Evolutionary conservation across 2,797 vertebrate species (phyloP).

Genomic region (Anguilla anguilla): DNA sequence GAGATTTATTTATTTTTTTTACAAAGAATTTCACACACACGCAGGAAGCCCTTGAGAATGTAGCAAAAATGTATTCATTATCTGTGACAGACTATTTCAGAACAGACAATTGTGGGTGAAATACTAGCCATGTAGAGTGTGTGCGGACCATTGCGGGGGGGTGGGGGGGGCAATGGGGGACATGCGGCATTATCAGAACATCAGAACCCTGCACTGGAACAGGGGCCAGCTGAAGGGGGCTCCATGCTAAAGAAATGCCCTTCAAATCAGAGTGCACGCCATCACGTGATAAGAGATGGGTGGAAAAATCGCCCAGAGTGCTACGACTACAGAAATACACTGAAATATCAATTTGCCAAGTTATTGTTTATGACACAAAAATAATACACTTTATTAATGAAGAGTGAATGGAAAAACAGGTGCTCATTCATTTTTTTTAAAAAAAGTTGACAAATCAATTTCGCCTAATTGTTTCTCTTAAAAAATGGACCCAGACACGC

Average conservation of each 20-base stretch:
- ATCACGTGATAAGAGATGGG: neutral
- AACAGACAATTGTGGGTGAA: neutral
- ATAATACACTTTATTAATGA: neutral
- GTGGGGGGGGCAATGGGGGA: too few relatives aligned
- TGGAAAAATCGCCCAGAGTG: neutral
- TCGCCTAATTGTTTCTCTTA: neutral
- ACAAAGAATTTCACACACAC: neutral
- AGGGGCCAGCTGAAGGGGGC: neutral
- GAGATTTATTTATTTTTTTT: neutral
- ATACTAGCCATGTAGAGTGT: neutral
- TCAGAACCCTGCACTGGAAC: neutral
- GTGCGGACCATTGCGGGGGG: neutral
- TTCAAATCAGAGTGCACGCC: neutral
- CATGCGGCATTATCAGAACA: neutral
- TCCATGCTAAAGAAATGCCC: neutral
- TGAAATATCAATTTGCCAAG: neutral
- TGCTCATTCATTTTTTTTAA: neutral
- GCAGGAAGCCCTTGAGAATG: neutral
- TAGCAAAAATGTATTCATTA: neutral
- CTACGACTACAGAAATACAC: neutral
- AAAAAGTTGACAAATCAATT: neutral
- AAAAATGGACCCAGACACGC: neutral
- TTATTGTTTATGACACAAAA: neutral
- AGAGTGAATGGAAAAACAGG: neutral
- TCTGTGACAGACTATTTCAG: neutral